These are phyloP conservation scores for Anoplopoma fimbria DNA, from an alignment of 2,113 vertebrate species.

Conservation along the genomic window DNA sequence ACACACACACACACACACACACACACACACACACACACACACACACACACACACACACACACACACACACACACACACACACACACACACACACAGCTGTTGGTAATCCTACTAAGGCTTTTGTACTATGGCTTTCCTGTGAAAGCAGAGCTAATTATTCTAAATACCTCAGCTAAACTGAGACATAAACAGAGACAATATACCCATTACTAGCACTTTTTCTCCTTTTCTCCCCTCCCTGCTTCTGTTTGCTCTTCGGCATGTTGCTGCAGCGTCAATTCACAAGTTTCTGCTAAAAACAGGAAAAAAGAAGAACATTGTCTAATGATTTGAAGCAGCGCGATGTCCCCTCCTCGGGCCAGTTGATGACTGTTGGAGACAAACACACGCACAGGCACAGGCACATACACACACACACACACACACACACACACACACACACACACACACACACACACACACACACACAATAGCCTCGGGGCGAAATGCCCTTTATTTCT, in stretches of 20 bases:
- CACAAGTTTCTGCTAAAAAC: slow-evolving; percentile 21
- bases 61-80: slow-evolving; percentile 13
- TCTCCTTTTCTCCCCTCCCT: not conserved
- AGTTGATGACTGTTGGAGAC: slow-evolving; percentile 56
- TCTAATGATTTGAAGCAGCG: slow-evolving; percentile 46
- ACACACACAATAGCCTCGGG: slow-evolving; percentile 29
- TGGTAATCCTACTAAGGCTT: slow-evolving; percentile 60
- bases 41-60: slow-evolving; percentile 21
- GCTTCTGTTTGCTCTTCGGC: slow-evolving; percentile 29
- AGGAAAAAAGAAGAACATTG: slow-evolving; percentile 54
- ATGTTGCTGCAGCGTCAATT: slow-evolving; percentile 14
- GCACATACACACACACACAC: not conserved
- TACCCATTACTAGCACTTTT: slow-evolving; percentile 9
- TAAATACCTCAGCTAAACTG: slow-evolving; percentile 46
- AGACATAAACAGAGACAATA: slow-evolving; percentile 45
- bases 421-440: slow-evolving; percentile 1
- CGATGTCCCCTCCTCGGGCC: slow-evolving; percentile 44
- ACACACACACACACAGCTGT: slow-evolving; percentile 36
- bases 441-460: too few species aligned
- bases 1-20: slow-evolving; percentile 5
- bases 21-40: slow-evolving; percentile 7
- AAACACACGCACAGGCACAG: not conserved
- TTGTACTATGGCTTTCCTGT: slow-evolving; percentile 45
- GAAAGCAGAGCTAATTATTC: slow-evolving; percentile 60
- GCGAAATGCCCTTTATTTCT: slow-evolving; percentile 55